Evolutionary conservation across 2,797 vertebrate genomes (phyloP), one percentile per base, ranked within the genome.

Genomic region (Agapornis canus): DNA sequence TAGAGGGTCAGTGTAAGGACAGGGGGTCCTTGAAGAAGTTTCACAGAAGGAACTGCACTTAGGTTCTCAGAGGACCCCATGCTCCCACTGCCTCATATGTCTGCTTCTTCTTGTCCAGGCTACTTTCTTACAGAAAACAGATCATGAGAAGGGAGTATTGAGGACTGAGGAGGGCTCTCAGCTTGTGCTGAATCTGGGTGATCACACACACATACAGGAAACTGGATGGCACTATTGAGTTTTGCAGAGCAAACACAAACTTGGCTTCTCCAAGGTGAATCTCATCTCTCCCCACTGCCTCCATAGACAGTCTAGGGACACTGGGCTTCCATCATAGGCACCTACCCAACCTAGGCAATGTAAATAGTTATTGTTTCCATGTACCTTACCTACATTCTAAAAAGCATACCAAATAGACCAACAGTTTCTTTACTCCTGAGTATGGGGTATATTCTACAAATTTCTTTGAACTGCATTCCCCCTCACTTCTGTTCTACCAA

Each of bases 61-160:
- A 21, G 1, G 1, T 45, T 81, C 40, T 68, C 6, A 2, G 22
- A 25, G 5, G 0, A 54, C 5, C 11, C 29, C 12, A 3, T 7
- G 7, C 32, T 82, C 31, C 13, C 63, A 29, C 11, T 32, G 42
- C 6, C 16, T 6, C 27, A 29, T 3, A 15, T 0, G 0, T 25
- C 54, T 21, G 1, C 12, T 78, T 39, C n/a, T 70, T 31, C 56
- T 78, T 63, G 42, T 12, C 13, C 31, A 18, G 9, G n/a, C 6
- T 54, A 10, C 35, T 66, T 89, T 56, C 29, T 59, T 72, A 29
- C 2, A 18, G 73, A 92, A 82, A 79, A 49, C 6, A 89, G 52
- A 29, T 32, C 29, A 61, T 1, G 4, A 48, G 20, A 76, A 68
- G 26, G 40, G 79, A 47, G 4, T 14, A 20, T 0, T 25, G 54